Evolutionary conservation across 1,140 invertebrate species (phyloP), one percentile per base, ranked within the genome.

Genomic region (Drosophila paulistorum): DNA sequence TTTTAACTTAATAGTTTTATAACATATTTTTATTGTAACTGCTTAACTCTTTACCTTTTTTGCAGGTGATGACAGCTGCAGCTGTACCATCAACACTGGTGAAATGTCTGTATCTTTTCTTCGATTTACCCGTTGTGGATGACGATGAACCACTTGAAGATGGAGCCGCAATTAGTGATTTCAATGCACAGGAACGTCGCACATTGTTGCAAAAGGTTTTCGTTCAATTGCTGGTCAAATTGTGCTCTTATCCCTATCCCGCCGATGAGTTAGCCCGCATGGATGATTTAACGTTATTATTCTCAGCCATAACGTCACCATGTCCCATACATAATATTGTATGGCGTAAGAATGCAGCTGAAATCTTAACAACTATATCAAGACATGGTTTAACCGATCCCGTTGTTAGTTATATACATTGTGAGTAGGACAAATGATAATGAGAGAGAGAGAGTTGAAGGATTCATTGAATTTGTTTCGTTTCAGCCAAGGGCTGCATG

Each of bases 21-120:
- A 17, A 17, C 17, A 17, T 17, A 17, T 17, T 17, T 23, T 23
- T 0, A 11, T 11, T 13, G 37, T 11, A 3, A 11, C 0, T 3
- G 10, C 10, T 48, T 1, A 48, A 20, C 26, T 14, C 7, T 41
- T 41, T 39, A 13, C 10, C 20, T 64, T 1, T 5, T 17, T 65
- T 70, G 4, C 26, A 98, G 96, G 96, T 98, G 41, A 98, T 99
- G 97, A 98, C 98, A 64, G 96, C 97, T 58, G 97, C 97, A 57
- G 96, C 97, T 20, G 96, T 99, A 73, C 98, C 99, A 41, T 99
- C 98, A 67, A 99, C 99, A 35, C 93, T 99, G 84, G 98, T 99
- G 5, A 99, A 99, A 94, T 99, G 98, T 93, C 93, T 99, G 37
- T 99, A 99, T 92, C 93, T 99, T 68, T 99, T 99, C 93, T 99